phyloP scores from a whole-genome alignment of 2,888 invertebrate species.

The Ophion slaviceki region DNA sequence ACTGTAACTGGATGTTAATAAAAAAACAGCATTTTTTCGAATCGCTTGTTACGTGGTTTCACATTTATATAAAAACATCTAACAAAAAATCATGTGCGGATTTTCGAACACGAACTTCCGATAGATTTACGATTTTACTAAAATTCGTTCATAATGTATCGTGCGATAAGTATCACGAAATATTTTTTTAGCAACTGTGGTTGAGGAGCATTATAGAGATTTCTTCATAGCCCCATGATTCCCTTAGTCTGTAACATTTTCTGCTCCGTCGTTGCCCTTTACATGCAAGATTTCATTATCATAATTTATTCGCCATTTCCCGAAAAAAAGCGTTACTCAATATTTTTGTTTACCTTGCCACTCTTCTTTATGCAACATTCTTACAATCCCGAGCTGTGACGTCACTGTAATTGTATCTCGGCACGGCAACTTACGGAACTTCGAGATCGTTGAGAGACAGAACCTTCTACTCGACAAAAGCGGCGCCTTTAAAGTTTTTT shows the following conservation, averaged over 20 bases:
- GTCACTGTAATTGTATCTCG: background rate
- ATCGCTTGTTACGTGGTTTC: too few relatives aligned
- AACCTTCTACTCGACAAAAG: constrained; percentile 29
- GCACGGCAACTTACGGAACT: background rate
- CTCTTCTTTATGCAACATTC: background rate
- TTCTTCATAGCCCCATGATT: too few relatives aligned
- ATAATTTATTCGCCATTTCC: background rate
- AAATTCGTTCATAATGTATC: too few relatives aligned
- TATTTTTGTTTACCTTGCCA: background rate
- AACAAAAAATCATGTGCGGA: too few relatives aligned
- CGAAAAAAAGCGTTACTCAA: background rate
- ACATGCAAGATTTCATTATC: background rate
- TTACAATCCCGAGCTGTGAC: background rate
- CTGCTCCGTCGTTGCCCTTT: background rate
- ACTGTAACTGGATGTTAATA: too few relatives aligned
- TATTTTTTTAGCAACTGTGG: too few relatives aligned
- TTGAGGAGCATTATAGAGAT: too few relatives aligned
- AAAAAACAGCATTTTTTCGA: too few relatives aligned
- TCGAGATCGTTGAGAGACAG: constrained; percentile 9
- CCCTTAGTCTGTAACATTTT: background rate
- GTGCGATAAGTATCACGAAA: too few relatives aligned
- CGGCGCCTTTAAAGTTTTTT: constrained; percentile 54
- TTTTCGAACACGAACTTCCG: too few relatives aligned
- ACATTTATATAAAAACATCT: too few relatives aligned
- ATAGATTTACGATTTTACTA: too few relatives aligned